A percentile compares a stretch with the other conserved stretches of the same genome.
Evolutionary conservation across 2,888 invertebrate species (phyloP).

Genomic region (Neoascia interrupta): DNA sequence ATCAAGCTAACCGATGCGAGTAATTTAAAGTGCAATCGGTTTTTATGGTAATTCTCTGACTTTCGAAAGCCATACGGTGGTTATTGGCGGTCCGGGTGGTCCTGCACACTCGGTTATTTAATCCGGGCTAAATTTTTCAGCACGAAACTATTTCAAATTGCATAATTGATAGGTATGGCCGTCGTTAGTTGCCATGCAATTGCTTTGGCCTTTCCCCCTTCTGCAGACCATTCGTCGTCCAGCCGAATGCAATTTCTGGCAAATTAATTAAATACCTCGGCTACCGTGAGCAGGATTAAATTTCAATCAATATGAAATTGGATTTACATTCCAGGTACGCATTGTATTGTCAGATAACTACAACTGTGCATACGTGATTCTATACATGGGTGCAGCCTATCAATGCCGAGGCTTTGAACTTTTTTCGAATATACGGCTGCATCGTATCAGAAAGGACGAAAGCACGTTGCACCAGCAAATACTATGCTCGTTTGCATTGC

Average conservation of each 20-base stretch:
- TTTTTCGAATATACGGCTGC: constrained; percentile 24
- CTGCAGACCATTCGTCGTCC: not conserved
- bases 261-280: constrained; percentile 67
- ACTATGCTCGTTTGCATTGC: not conserved
- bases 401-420: not conserved
- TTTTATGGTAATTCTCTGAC: constrained; percentile 66
- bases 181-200: constrained; percentile 7
- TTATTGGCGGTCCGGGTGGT: constrained; percentile 47
- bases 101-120: constrained; percentile 44
- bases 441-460: not conserved
- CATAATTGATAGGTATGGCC: constrained; percentile 61
- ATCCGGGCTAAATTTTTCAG: constrained; percentile 57
- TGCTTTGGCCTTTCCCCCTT: not conserved
- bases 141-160: constrained; percentile 66
- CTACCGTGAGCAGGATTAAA: constrained; percentile 65
- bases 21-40: constrained; percentile 67
- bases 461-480: constrained; percentile 6
- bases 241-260: constrained; percentile 60
- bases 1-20: constrained; percentile 52
- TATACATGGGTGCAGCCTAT: not conserved
- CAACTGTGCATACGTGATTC: not conserved
- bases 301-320: constrained; percentile 67
- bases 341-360: constrained; percentile 2
- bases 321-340: constrained; percentile 54
- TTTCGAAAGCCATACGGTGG: constrained; percentile 47